phyloP scores from a whole-genome alignment of 2,888 invertebrate species.

The Eupithecia subumbrata region DNA sequence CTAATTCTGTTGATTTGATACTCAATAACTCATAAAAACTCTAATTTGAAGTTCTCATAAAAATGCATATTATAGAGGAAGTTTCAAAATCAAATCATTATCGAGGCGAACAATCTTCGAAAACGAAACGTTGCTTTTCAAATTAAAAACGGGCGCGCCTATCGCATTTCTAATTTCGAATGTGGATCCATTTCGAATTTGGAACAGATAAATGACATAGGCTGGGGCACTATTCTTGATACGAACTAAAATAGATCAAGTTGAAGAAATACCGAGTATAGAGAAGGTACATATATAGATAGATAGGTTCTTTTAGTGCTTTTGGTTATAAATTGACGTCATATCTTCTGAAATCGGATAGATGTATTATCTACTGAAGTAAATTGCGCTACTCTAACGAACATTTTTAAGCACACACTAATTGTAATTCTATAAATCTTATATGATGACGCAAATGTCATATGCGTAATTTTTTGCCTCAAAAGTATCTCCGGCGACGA shows the following conservation, averaged over 20 bases:
- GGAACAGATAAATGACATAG: slow-evolving; percentile 44
- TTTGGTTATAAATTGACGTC: slow-evolving; percentile 39
- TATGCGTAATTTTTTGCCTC: slow-evolving; percentile 31
- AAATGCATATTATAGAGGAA: slow-evolving; percentile 30
- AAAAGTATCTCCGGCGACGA: slow-evolving; percentile 52
- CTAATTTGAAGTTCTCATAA: slow-evolving; percentile 44
- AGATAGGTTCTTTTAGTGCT: slow-evolving; percentile 29
- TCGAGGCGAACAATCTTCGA: slow-evolving; percentile 45
- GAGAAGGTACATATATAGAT: background rate
- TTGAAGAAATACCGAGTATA: slow-evolving; percentile 18
- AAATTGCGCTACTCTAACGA: background rate
- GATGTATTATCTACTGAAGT: slow-evolving; percentile 3
- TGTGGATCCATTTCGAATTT: slow-evolving; percentile 47
- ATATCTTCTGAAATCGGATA: slow-evolving; percentile 35
- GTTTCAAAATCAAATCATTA: slow-evolving; percentile 46
- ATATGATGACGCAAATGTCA: slow-evolving; percentile 34
- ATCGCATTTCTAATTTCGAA: slow-evolving; percentile 48
- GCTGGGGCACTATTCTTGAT: slow-evolving; percentile 38
- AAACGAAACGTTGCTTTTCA: slow-evolving; percentile 44
- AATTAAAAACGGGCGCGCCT: slow-evolving; percentile 48
- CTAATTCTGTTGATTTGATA: slow-evolving; percentile 41
- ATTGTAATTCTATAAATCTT: slow-evolving; percentile 14
- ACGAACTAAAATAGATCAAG: slow-evolving; percentile 35
- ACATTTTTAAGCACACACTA: background rate
- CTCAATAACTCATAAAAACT: slow-evolving; percentile 46